Conservation (phyloP, 2,797 vertebrate genomes). For the Enteromius paludinosus region DNA sequence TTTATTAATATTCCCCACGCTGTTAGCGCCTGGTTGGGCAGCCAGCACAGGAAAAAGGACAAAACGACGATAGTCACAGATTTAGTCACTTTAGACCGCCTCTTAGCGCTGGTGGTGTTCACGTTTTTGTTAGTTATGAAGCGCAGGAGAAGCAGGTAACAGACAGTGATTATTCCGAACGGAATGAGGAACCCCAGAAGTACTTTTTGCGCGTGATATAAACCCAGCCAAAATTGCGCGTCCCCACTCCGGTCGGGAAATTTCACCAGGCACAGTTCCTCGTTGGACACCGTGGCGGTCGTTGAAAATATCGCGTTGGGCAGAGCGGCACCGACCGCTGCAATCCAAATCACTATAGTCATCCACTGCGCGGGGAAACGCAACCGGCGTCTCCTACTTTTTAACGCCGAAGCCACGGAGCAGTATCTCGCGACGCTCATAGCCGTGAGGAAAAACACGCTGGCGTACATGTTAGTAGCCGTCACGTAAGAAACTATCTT, state of each 20-base stretch:
- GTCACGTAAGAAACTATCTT: constrained; percentile 93
- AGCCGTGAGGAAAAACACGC: constrained; percentile 95
- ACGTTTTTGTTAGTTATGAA: constrained; percentile 84
- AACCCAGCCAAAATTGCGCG: constrained; percentile 89
- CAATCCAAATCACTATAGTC: constrained; percentile 84
- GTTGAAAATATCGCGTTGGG: constrained; percentile 92
- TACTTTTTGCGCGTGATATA: constrained; percentile 94
- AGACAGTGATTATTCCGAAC: constrained; percentile 83
- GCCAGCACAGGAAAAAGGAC: constrained; percentile 95
- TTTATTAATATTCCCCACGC: constrained; percentile 94
- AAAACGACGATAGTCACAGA: constrained; percentile 94
- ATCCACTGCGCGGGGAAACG: constrained; percentile 79
- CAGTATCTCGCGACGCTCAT: constrained; percentile 93
- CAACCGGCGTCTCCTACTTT: constrained; percentile 70
- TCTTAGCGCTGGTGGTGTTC: constrained; percentile 82
- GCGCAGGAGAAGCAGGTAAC: constrained; percentile 89
- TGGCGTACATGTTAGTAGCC: constrained; percentile 96
- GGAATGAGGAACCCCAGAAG: constrained; percentile 90
- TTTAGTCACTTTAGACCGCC: constrained; percentile 90
- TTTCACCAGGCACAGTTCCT: constrained; percentile 91
- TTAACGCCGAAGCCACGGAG: constrained; percentile 88
- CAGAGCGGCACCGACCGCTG: constrained; percentile 84
- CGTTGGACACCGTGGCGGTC: constrained; percentile 83
- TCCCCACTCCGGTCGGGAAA: constrained; percentile 84
- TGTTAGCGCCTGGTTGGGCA: constrained; percentile 95